phyloP scores from a whole-genome alignment of 2,888 invertebrate genomes.

The Caenorhabditis afra region DNA sequence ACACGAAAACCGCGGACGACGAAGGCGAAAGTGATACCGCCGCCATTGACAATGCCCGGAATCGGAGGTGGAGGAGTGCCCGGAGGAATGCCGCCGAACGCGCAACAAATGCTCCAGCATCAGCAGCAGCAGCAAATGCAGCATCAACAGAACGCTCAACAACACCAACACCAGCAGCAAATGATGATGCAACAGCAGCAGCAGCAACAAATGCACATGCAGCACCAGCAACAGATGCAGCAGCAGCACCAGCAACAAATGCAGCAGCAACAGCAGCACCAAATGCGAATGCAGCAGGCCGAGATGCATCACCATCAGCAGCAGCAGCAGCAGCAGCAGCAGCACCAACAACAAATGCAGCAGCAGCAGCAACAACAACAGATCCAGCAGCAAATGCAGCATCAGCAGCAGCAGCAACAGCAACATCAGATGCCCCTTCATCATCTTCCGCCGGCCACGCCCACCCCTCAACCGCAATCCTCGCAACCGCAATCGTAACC shows the following conservation, averaged over 20 bases:
- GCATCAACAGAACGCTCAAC: conserved; percentile 13
- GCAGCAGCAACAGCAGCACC: conserved; percentile 15
- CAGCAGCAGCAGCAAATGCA: conserved; percentile 38
- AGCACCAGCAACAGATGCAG: conserved; percentile 26
- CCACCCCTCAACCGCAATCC: not conserved
- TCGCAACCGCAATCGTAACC: conserved; percentile 16
- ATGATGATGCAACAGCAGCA: conserved; percentile 25
- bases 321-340: conserved; percentile 28
- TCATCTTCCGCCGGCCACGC: conserved; percentile 22
- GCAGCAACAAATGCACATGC: conserved; percentile 4
- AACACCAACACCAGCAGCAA: conserved; percentile 36
- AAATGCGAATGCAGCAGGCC: conserved; percentile 22
- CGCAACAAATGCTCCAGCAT: conserved; percentile 2
- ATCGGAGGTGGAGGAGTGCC: not conserved
- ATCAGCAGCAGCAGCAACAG: conserved; percentile 37
- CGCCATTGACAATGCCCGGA: not conserved
- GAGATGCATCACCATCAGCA: conserved; percentile 20
- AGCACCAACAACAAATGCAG: conserved; percentile 24
- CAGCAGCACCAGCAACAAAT: too few species aligned
- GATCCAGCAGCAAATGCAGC: conserved; percentile 13
- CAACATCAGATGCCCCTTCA: conserved; percentile 47
- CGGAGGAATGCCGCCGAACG: not conserved
- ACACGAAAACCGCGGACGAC: conserved; percentile 43
- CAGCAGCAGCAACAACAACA: conserved; percentile 22
- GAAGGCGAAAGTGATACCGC: conserved; percentile 17